Base-by-base conservation (phyloP, 2,797 vertebrate genomes). In the Hydrolagus colliei region DNA sequence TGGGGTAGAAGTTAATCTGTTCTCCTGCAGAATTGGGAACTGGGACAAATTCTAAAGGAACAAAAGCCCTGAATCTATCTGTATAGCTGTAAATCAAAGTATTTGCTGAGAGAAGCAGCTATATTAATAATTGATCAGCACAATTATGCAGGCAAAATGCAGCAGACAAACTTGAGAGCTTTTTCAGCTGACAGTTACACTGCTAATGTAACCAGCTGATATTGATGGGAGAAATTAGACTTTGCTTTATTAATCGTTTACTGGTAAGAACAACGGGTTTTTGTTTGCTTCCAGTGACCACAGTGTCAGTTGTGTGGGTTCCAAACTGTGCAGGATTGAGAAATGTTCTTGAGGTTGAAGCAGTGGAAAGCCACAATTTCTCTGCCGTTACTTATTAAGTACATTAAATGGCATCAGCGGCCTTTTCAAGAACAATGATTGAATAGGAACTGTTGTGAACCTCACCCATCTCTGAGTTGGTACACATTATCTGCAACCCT, bases 381-480 rank as follows among this genome's bases (percentile, higher is more conserved):
- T 61, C 52, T 52, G 41, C 75, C 61, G 20, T 77, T 61, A 77
- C 61, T 77, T 77, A 76, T 76, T 52, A 61, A 65, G n/a, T 22
- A 79, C 27, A 67, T 35, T 82, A 65, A 82, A 68, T 32, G 27
- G 65, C 10, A 82, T 61, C 32, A 41, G 63, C 20, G 22, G 10
- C 4, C 11, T 16, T 41, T 84, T 84, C 14, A 68, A 68, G 1
- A 2, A n/a, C 20, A 84, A 71, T 71, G 9, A 84, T 71, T 84
- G 79, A 71, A 35, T 12, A 5, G 20, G 9, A 65, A 67, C 14
- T 32, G 18, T 20, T 16, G 32, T 41, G 32, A 71, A 18, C 18
- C 16, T 84, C 65, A 71, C n/a, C 79, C 79, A 71, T 71, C 79
- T 71, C 79, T 68, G 32, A 84, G 35, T 71, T 84, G 65, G 65